These are phyloP conservation scores for Lobophora halterata DNA, from an alignment of 2,888 invertebrate genomes.

Conservation along the genomic window DNA sequence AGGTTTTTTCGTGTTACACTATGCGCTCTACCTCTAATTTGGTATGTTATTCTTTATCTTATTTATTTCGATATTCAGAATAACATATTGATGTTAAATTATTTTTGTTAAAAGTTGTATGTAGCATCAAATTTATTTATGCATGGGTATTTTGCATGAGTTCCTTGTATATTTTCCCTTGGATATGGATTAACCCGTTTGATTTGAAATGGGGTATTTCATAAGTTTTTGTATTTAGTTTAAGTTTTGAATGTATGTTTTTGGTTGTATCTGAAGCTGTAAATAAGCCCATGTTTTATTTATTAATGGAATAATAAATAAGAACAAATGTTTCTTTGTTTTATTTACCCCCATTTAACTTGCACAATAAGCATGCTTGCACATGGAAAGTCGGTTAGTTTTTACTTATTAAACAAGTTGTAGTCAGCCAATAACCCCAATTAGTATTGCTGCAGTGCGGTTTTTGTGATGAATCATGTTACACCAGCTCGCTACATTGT, in stretches of 20 bases:
- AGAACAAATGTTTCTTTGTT: constrained; percentile 57
- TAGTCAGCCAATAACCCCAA: constrained; percentile 5
- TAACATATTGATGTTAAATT: constrained; percentile 56
- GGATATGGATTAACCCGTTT: constrained; percentile 35
- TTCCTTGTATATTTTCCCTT: constrained; percentile 38
- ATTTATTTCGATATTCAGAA: constrained; percentile 27
- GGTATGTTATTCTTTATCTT: constrained; percentile 41
- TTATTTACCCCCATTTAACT: constrained; percentile 49
- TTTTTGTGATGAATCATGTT: constrained; percentile 12
- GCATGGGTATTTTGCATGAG: constrained; percentile 65
- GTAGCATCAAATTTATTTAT: constrained; percentile 41
- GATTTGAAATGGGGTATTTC: constrained; percentile 27
- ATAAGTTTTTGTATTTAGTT: constrained; percentile 30
- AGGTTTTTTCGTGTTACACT: constrained; percentile 29
- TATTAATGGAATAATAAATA: constrained; percentile 64
- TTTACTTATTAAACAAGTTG: constrained; percentile 21
- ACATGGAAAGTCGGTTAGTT: constrained; percentile 26
- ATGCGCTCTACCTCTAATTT: constrained; percentile 29
- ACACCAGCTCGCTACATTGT: background rate
- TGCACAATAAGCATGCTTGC: constrained; percentile 44
- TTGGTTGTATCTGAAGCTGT: constrained; percentile 56
- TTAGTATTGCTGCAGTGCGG: background rate
- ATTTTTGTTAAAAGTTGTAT: constrained; percentile 47
- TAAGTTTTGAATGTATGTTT: constrained; percentile 23
- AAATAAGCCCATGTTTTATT: constrained; percentile 62